Evolutionary conservation across 2,888 invertebrate species (phyloP).

Genomic region (Agrochola lychnidis): DNA sequence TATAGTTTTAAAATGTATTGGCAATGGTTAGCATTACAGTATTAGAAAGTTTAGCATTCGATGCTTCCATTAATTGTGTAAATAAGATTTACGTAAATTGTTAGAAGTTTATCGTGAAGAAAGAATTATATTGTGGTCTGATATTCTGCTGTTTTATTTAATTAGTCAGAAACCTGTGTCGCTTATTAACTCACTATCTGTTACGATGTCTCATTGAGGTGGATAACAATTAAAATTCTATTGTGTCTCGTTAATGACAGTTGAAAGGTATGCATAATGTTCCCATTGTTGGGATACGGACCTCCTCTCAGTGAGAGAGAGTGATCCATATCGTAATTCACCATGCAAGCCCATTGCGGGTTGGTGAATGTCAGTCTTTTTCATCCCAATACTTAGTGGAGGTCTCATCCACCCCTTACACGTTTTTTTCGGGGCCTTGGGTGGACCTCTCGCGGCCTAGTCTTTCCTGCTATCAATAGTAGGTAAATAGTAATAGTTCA

Average conservation of each 20-base stretch:
- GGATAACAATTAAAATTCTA: too few relatives aligned
- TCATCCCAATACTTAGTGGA: not conserved
- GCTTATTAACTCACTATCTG: too few relatives aligned
- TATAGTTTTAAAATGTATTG: slow-evolving; percentile 61
- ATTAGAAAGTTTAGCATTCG: slow-evolving; percentile 84
- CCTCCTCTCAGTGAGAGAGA: too few relatives aligned
- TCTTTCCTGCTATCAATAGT: not conserved
- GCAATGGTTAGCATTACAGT: slow-evolving; percentile 79
- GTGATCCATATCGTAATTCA: not conserved
- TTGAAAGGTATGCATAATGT: too few relatives aligned
- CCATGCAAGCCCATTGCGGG: not conserved
- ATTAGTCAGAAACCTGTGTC: not conserved
- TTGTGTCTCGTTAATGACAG: too few relatives aligned
- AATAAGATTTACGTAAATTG: slow-evolving; percentile 87
- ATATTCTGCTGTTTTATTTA: slow-evolving; percentile 76
- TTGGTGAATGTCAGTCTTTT: not conserved
- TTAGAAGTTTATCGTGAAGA: slow-evolving; percentile 85
- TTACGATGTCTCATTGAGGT: too few relatives aligned
- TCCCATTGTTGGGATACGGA: not conserved
- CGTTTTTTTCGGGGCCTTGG: not conserved
- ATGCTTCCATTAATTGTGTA: slow-evolving; percentile 88
- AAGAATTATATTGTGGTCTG: slow-evolving; percentile 88
- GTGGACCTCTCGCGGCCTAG: too few relatives aligned
- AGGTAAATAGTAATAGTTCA: not conserved
- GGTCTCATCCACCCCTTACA: not conserved